phyloP scores from a whole-genome alignment of 2,113 vertebrate species.

The Xenus cinereus region DNA sequence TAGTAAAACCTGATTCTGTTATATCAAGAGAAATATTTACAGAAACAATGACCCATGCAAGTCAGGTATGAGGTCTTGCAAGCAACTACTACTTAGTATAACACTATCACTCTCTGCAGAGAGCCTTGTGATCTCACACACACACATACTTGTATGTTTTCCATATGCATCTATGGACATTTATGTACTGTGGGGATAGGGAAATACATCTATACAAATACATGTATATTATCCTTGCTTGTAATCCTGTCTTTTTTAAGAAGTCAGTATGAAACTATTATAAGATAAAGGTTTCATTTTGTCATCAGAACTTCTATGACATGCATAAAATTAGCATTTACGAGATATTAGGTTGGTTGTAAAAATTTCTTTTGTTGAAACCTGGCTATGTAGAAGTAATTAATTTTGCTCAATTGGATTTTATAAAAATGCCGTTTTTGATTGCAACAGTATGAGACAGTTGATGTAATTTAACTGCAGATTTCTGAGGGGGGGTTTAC shows the following conservation, averaged over 20 bases:
- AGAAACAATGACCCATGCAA: not conserved
- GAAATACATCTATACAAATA: not conserved
- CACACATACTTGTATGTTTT: accelerated
- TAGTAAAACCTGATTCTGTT: not conserved
- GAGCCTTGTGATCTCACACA: not conserved
- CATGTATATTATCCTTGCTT: not conserved
- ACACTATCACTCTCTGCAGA: not conserved
- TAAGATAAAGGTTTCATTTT: not conserved
- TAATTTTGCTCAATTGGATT: slow-evolving; percentile 43
- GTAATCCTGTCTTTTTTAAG: not conserved
- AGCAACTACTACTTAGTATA: not conserved
- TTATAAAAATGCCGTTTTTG: slow-evolving; percentile 13
- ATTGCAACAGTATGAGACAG: not conserved
- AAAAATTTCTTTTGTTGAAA: slow-evolving; percentile 24
- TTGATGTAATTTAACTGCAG: slow-evolving; percentile 34
- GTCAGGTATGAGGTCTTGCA: not conserved
- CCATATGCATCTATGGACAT: not conserved
- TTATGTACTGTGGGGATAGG: not conserved
- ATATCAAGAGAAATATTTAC: not conserved
- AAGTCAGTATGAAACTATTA: not conserved
- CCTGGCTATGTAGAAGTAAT: not conserved
- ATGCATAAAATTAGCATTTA: not conserved
- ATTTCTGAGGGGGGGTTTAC: not conserved
- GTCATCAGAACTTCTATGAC: slow-evolving; percentile 28
- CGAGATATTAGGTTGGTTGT: not conserved